Percentiles rank a stretch among this genome's conserved stretches.
Evolutionary conservation across 2,797 vertebrate species (phyloP).

Genomic region (Macroramphosus scolopax): DNA sequence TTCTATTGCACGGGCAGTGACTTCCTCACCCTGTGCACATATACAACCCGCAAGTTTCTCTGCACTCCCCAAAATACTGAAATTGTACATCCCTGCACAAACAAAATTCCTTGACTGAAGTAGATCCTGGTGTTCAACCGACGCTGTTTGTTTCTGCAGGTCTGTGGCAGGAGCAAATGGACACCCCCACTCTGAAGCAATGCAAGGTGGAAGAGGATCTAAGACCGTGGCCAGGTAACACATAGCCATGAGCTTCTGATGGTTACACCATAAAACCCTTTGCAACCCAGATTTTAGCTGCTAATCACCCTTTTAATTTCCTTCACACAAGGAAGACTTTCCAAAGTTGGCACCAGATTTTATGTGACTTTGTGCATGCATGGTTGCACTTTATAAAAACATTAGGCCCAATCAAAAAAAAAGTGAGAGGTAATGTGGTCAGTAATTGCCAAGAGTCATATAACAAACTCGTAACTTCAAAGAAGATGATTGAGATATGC

Average conservation of each 20-base stretch:
- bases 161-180: slow-evolving; percentile 82
- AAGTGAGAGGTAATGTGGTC: too few species aligned
- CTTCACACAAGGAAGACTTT: neutral
- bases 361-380: too few species aligned
- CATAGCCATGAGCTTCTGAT: neutral
- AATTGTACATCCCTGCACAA: slow-evolving; percentile 2
- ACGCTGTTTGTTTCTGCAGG: slow-evolving; percentile 58
- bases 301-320: neutral
- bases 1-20: slow-evolving; percentile 19
- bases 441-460: too few species aligned
- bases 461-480: too few species aligned
- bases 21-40: slow-evolving; percentile 21
- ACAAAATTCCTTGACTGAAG: slow-evolving; percentile 1
- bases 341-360: slow-evolving; percentile 13
- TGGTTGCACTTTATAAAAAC: too few species aligned
- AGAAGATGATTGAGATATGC: slow-evolving; percentile 7
- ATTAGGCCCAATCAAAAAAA: too few species aligned
- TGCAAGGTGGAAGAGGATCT: slow-evolving; percentile 85
- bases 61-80: neutral
- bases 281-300: slow-evolving; percentile 1
- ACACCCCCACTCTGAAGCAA: slow-evolving; percentile 76
- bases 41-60: slow-evolving; percentile 16
- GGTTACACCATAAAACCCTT: neutral
- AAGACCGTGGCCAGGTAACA: slow-evolving; percentile 81
- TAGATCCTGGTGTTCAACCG: slow-evolving; percentile 10